Conservation (phyloP, 2,888 invertebrate genomes). For the Morpho achilles region DNA sequence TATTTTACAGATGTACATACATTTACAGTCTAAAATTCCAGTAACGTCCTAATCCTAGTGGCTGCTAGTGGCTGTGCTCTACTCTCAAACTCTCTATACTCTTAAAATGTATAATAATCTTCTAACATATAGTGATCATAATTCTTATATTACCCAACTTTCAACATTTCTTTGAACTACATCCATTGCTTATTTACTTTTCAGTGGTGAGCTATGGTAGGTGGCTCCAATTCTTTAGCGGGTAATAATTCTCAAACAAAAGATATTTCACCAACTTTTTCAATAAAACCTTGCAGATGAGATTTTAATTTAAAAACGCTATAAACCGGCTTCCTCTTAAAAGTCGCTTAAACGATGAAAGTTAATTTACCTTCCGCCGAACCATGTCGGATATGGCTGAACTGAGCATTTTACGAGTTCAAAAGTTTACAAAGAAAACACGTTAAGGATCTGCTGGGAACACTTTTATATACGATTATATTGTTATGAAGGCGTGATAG, state of each 20-base stretch:
- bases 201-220: too few species aligned
- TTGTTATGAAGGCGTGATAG: background rate
- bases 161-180: too few species aligned
- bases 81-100: too few species aligned
- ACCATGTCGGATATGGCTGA: constrained; percentile 13
- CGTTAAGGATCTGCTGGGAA: constrained; percentile 3
- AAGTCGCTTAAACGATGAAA: constrained; percentile 15
- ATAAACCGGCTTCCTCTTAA: constrained; percentile 16
- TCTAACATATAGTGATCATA: too few species aligned
- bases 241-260: background rate
- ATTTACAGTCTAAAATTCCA: too few species aligned
- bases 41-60: too few species aligned
- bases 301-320: constrained; percentile 14
- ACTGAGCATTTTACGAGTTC: constrained; percentile 13
- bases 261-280: constrained; percentile 6
- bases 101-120: too few species aligned
- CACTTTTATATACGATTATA: constrained; percentile 1
- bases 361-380: constrained; percentile 14
- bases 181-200: too few species aligned
- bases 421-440: constrained; percentile 15
- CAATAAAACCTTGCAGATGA: constrained; percentile 15
- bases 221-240: too few species aligned
- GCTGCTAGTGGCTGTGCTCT: too few species aligned
- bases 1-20: too few species aligned
- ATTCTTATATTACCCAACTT: too few species aligned